Evolutionary conservation across 1,140 invertebrate species (phyloP).

Genomic region (Drosophila nikananu): DNA sequence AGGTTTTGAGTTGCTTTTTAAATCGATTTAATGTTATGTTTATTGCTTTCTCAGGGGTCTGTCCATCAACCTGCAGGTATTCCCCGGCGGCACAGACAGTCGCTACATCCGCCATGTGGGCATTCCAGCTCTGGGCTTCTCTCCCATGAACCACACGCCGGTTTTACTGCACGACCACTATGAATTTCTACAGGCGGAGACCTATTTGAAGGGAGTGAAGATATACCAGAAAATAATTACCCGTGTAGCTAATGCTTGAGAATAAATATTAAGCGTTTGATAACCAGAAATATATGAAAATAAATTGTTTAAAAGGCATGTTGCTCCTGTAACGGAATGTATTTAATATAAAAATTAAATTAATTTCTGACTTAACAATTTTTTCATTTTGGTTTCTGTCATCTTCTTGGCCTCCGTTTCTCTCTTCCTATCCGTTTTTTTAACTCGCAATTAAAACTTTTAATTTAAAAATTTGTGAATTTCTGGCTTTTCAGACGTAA

Average conservation of each 20-base stretch:
- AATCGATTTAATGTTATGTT: too few species aligned
- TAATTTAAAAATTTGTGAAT: too few species aligned
- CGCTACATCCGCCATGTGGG: constrained; percentile 90
- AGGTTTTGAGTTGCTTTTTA: neutral
- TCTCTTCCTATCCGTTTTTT: too few species aligned
- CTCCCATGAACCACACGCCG: constrained; percentile 91
- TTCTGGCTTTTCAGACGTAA: too few species aligned
- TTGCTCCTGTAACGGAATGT: too few species aligned
- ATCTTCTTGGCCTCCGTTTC: too few species aligned
- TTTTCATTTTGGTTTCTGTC: too few species aligned
- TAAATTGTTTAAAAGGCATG: too few species aligned
- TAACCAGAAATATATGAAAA: neutral
- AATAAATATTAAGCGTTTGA: neutral
- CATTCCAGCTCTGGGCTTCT: constrained; percentile 92
- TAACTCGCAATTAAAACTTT: too few species aligned
- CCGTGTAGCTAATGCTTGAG: constrained; percentile 6
- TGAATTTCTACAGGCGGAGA: constrained; percentile 90
- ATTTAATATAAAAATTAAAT: too few species aligned
- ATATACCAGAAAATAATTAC: constrained; percentile 89
- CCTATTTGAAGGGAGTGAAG: constrained; percentile 90
- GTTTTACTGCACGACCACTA: constrained; percentile 92
- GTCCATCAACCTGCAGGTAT: constrained; percentile 89
- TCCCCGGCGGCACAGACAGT: constrained; percentile 93
- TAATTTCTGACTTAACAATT: too few species aligned
- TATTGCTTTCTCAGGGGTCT: constrained; percentile 80